Base-by-base conservation (phyloP, 2,113 vertebrate genomes). In the western clawed frog (Xenopus tropicalis) region DNA sequence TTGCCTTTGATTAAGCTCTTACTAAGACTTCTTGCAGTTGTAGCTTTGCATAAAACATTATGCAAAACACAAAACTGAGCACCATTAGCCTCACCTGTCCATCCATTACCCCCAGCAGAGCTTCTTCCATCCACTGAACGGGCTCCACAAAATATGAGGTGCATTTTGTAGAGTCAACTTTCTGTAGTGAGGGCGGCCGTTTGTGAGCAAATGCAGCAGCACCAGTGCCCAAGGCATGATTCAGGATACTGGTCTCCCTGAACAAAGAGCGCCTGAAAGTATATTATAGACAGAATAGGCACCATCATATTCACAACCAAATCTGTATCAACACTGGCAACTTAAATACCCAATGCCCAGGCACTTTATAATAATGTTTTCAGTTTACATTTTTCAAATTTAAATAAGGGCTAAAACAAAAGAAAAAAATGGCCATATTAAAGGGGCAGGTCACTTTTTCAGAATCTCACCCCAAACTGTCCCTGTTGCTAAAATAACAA, bases 101-200 rank as follows among this genome's bases (percentile, higher is more conserved):
- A 75, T 96, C 91, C 89, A 98, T 87, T 7, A 96, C 94, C 44
- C 95, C 95, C 0, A 99, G 87, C 79, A 98, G 52, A 0, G 84
- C 80, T 0, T 90, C 82, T 64, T 95, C 93, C 96, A 99, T 98
- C 96, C 97, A 99, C 82, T 93, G 94, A 62, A 99, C 93, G 0
- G 97, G 97, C 79, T 97, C 96, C 0, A 92, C 92, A 79, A 99
- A 99, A 72, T 93, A 92, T 0, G 96, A 98, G 0, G 95, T 98
- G 61, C 97, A 99, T 13, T 82, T 88, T 14, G 79, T 80, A 0
- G 14, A 83, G 56, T 75, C 57, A 0, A n/a, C 74, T 0, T 10
- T 3, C 3, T 74, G 52, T 6, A 82, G 76, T 1, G 78, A 79
- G 0, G 74, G 58, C 10, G 78, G 1, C 81, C 88, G 96, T 85